phyloP scores from a whole-genome alignment of 2,113 vertebrate species.

The Lophura nycthemera region DNA sequence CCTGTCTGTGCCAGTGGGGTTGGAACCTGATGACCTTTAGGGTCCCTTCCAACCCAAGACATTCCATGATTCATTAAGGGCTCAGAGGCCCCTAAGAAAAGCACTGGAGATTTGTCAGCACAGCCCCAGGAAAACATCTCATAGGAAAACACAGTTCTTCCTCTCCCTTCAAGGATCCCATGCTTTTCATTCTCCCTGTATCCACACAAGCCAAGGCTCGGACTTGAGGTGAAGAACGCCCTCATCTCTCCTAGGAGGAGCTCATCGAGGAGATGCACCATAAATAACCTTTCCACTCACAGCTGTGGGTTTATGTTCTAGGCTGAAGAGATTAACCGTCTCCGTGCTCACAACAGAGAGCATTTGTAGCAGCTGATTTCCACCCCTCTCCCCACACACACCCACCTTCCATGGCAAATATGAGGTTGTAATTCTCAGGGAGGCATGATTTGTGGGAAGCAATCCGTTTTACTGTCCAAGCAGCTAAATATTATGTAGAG shows the following conservation, averaged over 20 bases:
- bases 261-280: background rate
- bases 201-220: background rate
- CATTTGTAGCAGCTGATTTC: background rate
- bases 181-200: background rate
- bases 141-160: conserved; percentile 32
- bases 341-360: background rate
- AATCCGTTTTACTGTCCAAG: conserved; percentile 36
- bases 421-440: conserved; percentile 30
- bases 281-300: conserved; percentile 38
- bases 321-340: conserved; percentile 46
- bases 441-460: conserved; percentile 35
- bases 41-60: no score
- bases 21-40: no score
- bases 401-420: conserved; percentile 36
- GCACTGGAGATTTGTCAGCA: conserved; percentile 37
- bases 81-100: conserved; percentile 14
- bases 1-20: no score
- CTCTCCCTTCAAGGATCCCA: background rate
- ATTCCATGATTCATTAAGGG: background rate
- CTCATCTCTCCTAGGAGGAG: background rate
- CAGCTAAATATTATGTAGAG: conserved; percentile 20
- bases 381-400: background rate
- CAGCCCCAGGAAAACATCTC: conserved; percentile 16
- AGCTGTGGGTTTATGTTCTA: background rate
- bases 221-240: background rate